Percentiles rank a stretch among this genome's conserved stretches.
phyloP scores from a whole-genome alignment of 2,797 vertebrate genomes.

The Sciaenops ocellatus region DNA sequence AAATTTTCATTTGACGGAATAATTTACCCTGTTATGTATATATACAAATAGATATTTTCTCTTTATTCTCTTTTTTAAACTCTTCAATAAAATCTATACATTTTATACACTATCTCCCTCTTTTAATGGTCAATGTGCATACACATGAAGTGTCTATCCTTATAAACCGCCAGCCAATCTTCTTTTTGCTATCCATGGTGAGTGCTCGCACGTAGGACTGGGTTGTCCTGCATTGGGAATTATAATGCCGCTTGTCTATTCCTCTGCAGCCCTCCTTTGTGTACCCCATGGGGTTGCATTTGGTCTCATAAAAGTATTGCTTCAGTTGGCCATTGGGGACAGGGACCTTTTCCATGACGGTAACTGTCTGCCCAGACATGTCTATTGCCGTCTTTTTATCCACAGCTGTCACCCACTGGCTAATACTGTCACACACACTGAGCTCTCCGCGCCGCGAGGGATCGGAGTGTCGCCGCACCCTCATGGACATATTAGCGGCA shows the following conservation, averaged over 20 bases:
- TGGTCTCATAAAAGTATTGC: conserved; percentile 99
- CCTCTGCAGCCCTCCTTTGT: conserved; percentile 99
- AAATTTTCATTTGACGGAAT: conserved; percentile 99
- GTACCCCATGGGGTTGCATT: conserved; percentile 99
- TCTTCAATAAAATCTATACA: conserved; percentile 99
- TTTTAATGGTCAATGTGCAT: conserved; percentile 99
- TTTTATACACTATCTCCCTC: conserved; percentile 98
- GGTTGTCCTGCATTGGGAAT: conserved; percentile 99
- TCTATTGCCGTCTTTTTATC: conserved; percentile 99
- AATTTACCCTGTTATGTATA: conserved; percentile 99
- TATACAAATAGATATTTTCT: conserved; percentile 99
- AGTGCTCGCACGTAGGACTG: conserved; percentile 99
- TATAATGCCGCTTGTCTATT: conserved; percentile 99
- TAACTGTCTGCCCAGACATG: conserved; percentile 99
- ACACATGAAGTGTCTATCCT: conserved; percentile 99
- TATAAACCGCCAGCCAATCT: conserved; percentile 99
- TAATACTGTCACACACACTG: conserved; percentile 99
- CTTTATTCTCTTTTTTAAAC: conserved; percentile 94
- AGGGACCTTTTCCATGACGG: conserved; percentile 98
- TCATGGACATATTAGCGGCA: conserved; percentile 99
- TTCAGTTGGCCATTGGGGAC: conserved; percentile 99
- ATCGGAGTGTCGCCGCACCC: conserved; percentile 97
- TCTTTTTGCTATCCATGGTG: conserved; percentile 99
- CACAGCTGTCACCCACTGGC: conserved; percentile 99
- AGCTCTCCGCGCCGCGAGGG: conserved; percentile 97